Evolutionary conservation across 2,113 vertebrate species (phyloP).

Genomic region (Arvicanthis niloticus): DNA sequence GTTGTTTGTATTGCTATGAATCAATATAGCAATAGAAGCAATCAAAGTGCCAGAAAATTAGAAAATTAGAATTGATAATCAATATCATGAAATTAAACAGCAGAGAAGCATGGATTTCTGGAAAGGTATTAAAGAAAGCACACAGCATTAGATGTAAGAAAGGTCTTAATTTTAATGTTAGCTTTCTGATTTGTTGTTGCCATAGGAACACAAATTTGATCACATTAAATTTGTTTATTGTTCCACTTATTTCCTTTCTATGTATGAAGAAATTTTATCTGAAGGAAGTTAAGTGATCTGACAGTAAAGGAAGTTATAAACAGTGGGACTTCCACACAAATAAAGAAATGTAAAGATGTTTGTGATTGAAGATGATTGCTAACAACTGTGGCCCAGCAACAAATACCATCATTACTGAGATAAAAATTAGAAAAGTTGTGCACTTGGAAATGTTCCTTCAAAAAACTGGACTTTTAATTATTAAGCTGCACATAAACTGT

Average conservation of each 20-base stretch:
- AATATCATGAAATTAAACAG: not conserved
- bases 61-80: constrained; percentile 62
- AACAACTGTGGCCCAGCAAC: not conserved
- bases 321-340: not conserved
- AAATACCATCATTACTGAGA: not conserved
- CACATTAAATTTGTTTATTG: constrained; percentile 57
- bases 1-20: not conserved
- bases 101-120: not conserved
- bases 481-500: not conserved
- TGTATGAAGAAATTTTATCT: constrained; percentile 57
- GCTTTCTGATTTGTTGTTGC: constrained; percentile 36
- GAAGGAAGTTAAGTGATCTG: constrained; percentile 37
- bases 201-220: constrained; percentile 14
- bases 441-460: not conserved
- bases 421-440: not conserved
- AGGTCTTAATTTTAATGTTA: constrained; percentile 22
- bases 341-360: not conserved
- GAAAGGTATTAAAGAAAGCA: not conserved
- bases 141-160: not conserved
- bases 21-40: constrained; percentile 3
- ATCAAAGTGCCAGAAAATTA: constrained; percentile 40
- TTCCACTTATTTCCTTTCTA: constrained; percentile 46
- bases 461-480: not conserved
- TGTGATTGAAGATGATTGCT: constrained; percentile 29
- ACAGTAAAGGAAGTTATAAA: constrained; percentile 37